Conservation (phyloP, 2,797 vertebrate genomes). For the Phylloscopus collybita region DNA sequence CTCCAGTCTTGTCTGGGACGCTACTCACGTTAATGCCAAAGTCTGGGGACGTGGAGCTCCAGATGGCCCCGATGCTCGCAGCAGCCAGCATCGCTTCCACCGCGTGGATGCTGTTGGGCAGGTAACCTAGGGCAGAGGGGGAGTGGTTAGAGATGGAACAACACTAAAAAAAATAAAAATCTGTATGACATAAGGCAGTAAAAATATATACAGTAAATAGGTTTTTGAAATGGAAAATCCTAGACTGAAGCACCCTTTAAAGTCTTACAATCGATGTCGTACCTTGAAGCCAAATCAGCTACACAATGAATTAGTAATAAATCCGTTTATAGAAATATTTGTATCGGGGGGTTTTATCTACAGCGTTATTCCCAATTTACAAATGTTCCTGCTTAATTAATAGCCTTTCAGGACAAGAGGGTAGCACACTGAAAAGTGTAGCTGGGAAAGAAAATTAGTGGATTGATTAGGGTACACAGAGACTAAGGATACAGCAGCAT, state of each 20-base stretch:
- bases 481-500: neutral
- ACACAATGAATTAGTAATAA: neutral
- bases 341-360: neutral
- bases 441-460: neutral
- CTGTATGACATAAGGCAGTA: fast-evolving
- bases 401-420: neutral
- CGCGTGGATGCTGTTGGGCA: conserved; percentile 89
- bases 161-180: neutral
- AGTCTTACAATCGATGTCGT: fast-evolving
- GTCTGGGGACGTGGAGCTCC: conserved; percentile 95
- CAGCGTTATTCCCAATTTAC: neutral
- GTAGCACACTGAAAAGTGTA: neutral
- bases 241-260: neutral
- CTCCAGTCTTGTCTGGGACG: fast-evolving
- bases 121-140: conserved; percentile 81
- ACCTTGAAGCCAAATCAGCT: neutral
- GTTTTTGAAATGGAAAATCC: neutral
- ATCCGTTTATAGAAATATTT: neutral
- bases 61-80: conserved; percentile 93
- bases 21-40: conserved; percentile 93
- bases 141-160: neutral
- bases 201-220: neutral
- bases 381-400: neutral
- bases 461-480: neutral
- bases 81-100: conserved; percentile 94